Evolutionary conservation across 2,888 invertebrate species (phyloP).

Genomic region (Eulithis testata): DNA sequence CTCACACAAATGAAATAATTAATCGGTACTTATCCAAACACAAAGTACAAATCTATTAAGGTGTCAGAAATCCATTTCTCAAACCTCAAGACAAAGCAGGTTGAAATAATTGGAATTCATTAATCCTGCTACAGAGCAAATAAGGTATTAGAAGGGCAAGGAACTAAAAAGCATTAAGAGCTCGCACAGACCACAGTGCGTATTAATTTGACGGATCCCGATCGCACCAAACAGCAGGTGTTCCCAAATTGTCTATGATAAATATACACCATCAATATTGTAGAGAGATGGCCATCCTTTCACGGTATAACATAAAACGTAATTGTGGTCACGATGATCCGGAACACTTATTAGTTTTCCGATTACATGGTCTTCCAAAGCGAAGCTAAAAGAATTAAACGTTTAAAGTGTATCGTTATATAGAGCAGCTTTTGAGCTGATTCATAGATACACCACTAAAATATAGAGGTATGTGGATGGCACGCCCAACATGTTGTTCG

Average conservation of each 20-base stretch:
- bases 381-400: slow-evolving; percentile 42
- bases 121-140: slow-evolving; percentile 47
- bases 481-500: slow-evolving; percentile 12
- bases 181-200: slow-evolving; percentile 38
- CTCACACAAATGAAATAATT: slow-evolving; percentile 3
- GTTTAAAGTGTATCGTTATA: slow-evolving; percentile 20
- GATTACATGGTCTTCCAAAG: slow-evolving; percentile 46
- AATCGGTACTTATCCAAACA: background rate
- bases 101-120: slow-evolving; percentile 37
- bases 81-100: slow-evolving; percentile 33
- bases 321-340: slow-evolving; percentile 66
- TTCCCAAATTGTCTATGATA: slow-evolving; percentile 78
- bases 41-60: slow-evolving; percentile 26
- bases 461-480: slow-evolving; percentile 2
- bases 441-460: background rate
- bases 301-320: slow-evolving; percentile 61
- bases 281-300: slow-evolving; percentile 63
- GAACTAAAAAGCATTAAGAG: slow-evolving; percentile 18
- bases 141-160: slow-evolving; percentile 41
- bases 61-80: slow-evolving; percentile 37
- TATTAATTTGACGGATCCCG: slow-evolving; percentile 71
- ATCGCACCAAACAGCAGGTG: slow-evolving; percentile 73
- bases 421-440: slow-evolving; percentile 2
- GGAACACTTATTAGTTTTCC: slow-evolving; percentile 50
- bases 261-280: slow-evolving; percentile 76